These are phyloP conservation scores for Perithous albicinctus DNA, from an alignment of 2,888 invertebrate genomes.

Conservation along the genomic window DNA sequence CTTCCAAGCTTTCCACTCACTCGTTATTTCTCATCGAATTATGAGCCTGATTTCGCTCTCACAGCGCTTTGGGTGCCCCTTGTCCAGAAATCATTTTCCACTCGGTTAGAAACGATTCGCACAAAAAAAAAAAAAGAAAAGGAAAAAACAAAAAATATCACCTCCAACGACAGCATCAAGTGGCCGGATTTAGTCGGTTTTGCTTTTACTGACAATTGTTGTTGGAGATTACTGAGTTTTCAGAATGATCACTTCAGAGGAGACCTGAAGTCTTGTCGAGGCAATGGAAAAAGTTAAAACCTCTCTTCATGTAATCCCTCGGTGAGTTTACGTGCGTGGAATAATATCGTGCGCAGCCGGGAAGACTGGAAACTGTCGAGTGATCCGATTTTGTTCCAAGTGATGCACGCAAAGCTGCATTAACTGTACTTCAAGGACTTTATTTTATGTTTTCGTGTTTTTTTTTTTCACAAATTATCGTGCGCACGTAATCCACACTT, in stretches of 20 bases:
- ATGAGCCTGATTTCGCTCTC: slow-evolving; percentile 19
- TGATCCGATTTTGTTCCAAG: slow-evolving; percentile 50
- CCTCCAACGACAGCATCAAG: too few species aligned
- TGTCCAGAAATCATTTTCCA: not conserved
- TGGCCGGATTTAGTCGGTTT: slow-evolving; percentile 10
- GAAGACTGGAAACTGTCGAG: slow-evolving; percentile 53
- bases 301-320: slow-evolving; percentile 40
- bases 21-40: slow-evolving; percentile 42
- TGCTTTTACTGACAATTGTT: not conserved
- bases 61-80: not conserved
- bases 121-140: too few species aligned
- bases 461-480: slow-evolving; percentile 32
- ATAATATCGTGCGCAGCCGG: slow-evolving; percentile 17
- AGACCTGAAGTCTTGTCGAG: not conserved
- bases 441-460: slow-evolving; percentile 12
- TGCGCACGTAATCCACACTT: slow-evolving; percentile 38
- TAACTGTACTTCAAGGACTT: slow-evolving; percentile 7
- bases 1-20: slow-evolving; percentile 16
- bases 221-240: not conserved
- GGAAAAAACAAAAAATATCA: too few species aligned
- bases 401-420: slow-evolving; percentile 41
- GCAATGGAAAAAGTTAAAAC: slow-evolving; percentile 31
- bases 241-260: not conserved
- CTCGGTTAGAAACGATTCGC: slow-evolving; percentile 2
- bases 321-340: not conserved